phyloP scores from a whole-genome alignment of 2,797 vertebrate genomes.

The Sus cebifrons region DNA sequence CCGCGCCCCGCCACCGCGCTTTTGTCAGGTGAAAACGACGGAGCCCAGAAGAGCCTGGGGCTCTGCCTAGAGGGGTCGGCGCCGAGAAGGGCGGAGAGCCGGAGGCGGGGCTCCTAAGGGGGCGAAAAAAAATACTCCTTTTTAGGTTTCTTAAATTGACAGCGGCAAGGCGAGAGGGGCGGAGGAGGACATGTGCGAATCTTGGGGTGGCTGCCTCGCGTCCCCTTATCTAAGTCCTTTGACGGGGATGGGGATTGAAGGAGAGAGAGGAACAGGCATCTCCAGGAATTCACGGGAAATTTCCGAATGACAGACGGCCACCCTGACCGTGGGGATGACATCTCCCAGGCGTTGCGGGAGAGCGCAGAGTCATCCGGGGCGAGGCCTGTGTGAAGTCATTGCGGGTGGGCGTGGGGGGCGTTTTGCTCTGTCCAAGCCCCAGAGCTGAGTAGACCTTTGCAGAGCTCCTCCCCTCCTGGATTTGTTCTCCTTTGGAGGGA shows the following conservation, averaged over 20 bases:
- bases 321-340: constrained; percentile 23
- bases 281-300: constrained; percentile 55
- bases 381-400: constrained; percentile 69
- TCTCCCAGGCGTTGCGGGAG: constrained; percentile 18
- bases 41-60: constrained; percentile 72
- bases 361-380: constrained; percentile 76
- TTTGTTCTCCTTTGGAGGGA: background rate
- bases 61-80: constrained; percentile 68
- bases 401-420: constrained; percentile 26
- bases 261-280: background rate
- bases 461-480: background rate
- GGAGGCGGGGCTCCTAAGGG: constrained; percentile 43
- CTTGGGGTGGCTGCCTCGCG: background rate
- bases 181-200: background rate
- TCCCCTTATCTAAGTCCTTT: background rate
- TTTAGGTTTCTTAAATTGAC: constrained; percentile 57
- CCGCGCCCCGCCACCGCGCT: constrained; percentile 56
- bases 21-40: constrained; percentile 86
- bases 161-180: constrained; percentile 28
- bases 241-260: background rate
- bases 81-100: background rate
- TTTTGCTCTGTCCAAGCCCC: background rate
- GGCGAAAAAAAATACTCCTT: constrained; percentile 42
- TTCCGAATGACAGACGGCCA: constrained; percentile 37
- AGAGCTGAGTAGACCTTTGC: background rate